Conservation (phyloP, 2,888 invertebrate genomes). For the Dusona sp. region DNA sequence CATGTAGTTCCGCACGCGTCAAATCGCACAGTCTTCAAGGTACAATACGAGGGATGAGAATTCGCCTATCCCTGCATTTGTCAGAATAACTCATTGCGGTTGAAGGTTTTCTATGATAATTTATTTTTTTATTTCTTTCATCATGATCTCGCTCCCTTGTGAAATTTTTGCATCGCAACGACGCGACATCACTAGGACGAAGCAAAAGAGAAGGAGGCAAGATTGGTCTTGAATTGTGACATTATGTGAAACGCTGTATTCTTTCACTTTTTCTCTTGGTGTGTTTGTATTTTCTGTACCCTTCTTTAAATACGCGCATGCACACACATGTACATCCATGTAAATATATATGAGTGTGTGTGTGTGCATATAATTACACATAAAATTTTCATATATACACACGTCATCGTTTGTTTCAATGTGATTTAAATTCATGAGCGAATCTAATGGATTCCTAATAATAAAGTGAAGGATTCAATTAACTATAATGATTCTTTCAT, state of each 20-base stretch:
- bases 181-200: slow-evolving; percentile 58
- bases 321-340: background rate
- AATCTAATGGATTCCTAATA: background rate
- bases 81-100: slow-evolving; percentile 63
- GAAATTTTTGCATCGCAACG: slow-evolving; percentile 78
- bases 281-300: slow-evolving; percentile 18
- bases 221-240: slow-evolving; percentile 65
- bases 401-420: slow-evolving; percentile 12
- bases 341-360: background rate
- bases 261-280: slow-evolving; percentile 52
- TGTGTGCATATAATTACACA: background rate
- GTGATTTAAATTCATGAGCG: slow-evolving; percentile 18
- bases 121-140: slow-evolving; percentile 62
- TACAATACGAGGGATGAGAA: slow-evolving; percentile 48
- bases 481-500: background rate
- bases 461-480: slow-evolving; percentile 14
- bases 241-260: slow-evolving; percentile 64
- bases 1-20: slow-evolving; percentile 58
- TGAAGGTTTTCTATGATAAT: slow-evolving; percentile 60
- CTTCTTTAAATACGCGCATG: slow-evolving; percentile 21
- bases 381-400: background rate
- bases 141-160: slow-evolving; percentile 73
- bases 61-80: slow-evolving; percentile 52
- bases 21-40: slow-evolving; percentile 31
- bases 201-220: slow-evolving; percentile 48